Base-by-base conservation (phyloP, 2,888 invertebrate species). In the Masnerella sp. region DNA sequence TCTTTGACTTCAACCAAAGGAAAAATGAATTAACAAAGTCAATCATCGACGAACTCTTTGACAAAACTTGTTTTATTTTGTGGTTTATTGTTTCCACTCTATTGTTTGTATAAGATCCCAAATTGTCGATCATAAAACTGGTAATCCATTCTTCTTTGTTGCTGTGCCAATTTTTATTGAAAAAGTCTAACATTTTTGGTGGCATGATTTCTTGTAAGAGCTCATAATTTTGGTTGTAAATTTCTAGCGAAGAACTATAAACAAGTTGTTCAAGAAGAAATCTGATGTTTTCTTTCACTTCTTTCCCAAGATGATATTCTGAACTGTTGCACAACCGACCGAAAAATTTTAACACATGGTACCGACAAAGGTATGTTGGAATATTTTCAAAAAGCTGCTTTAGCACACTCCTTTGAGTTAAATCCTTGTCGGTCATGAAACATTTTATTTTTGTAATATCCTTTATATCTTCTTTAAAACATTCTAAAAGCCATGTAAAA, bases 11-110 rank as follows among this genome's bases (percentile, higher is more conserved):
- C 9, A 45, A 7, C 58, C 43, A 76, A 25, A 49, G 54, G 11
- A 77, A 77, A 25, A 77, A 77, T 40, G 9, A 11, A 5, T 62
- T 45, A 0, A 65, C 11, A 51, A 76, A 74, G 1, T 43, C 51
- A 11, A 47, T 30, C 49, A 77, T n/a, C 0, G 67, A 62, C 28
- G 52, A 69, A 34, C 64, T 38, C 17, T 42, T 59, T 1, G 25
- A 14, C n/a, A 78, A 49, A 2, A 73, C 64, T 30, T 65, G 34
- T 61, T 78, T 73, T 1, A 77, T 40, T 38, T 72, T 77, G 0
- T 2, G 15, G 38, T 40, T 77, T 0, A 61, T 20, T 1, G 47
- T 36, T 18, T 59, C 47, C 2, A 78, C 40, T 9, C 40, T 40
- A n/a, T 40, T 40, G 12, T 40, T 40, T 4, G 40, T 40, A 40